These are phyloP conservation scores for Lepeophtheirus salmonis DNA, from an alignment of 1,140 invertebrate species.

Conservation along the genomic window DNA sequence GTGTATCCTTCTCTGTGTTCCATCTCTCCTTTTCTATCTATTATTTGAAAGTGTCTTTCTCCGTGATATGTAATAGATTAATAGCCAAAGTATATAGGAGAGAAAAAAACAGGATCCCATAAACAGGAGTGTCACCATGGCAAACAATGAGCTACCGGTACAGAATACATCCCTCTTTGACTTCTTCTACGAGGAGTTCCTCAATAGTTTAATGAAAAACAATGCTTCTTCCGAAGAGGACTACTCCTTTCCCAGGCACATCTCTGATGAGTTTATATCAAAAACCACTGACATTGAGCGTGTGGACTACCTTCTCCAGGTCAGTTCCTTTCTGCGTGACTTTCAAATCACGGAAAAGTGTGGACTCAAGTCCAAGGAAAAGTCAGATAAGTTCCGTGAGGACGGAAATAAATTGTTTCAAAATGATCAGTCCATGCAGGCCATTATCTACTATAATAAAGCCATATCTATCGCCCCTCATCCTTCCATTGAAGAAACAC, in stretches of 20 bases:
- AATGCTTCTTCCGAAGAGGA: neutral
- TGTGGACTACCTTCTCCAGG: conserved; percentile 4
- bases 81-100: too few species aligned
- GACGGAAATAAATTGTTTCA: conserved; percentile 14
- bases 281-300: conserved; percentile 6
- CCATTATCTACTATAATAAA: conserved; percentile 10
- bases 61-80: too few species aligned
- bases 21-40: too few species aligned
- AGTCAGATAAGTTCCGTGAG: conserved; percentile 2
- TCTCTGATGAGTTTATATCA: neutral
- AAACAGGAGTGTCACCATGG: too few species aligned
- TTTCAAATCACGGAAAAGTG: conserved; percentile 1
- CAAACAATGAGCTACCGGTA: too few species aligned
- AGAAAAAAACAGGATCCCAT: too few species aligned
- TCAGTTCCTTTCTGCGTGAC: conserved; percentile 5
- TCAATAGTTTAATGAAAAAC: conserved; percentile 1
- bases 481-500: neutral
- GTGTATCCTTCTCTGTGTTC: too few species aligned
- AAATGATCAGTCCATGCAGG: neutral
- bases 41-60: too few species aligned
- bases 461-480: conserved; percentile 4
- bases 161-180: too few species aligned
- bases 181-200: conserved; percentile 11
- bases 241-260: too few species aligned
- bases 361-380: conserved; percentile 3